phyloP scores from a whole-genome alignment of 37 sponge, comb jelly and placozoan genomes.

The Theonella swinhoei region DNA sequence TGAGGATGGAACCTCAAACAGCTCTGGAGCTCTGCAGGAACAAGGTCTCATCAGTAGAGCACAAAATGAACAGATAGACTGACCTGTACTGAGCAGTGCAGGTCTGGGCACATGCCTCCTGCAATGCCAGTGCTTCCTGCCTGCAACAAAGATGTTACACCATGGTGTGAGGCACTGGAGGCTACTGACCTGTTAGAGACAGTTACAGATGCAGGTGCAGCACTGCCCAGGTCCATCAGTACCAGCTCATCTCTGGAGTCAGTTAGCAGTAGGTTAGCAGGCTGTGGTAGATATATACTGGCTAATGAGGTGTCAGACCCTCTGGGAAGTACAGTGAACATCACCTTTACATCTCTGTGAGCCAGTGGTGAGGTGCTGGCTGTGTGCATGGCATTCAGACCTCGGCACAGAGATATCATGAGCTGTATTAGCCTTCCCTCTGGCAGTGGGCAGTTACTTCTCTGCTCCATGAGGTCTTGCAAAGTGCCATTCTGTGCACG shows the following conservation, averaged over 20 bases:
- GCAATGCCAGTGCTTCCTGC: slow-evolving; percentile 86
- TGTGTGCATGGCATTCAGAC: slow-evolving; percentile 72
- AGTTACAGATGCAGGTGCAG: slow-evolving; percentile 32
- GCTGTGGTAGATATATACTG: slow-evolving; percentile 32
- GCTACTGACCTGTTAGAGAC: slow-evolving; percentile 59
- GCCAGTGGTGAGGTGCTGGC: slow-evolving; percentile 53
- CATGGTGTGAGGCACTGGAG: background rate
- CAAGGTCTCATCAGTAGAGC: background rate
- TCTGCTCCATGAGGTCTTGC: slow-evolving; percentile 68
- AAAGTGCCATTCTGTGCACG: slow-evolving; percentile 73
- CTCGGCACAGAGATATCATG: slow-evolving; percentile 69
- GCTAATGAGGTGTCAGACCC: background rate
- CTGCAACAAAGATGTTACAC: slow-evolving; percentile 10
- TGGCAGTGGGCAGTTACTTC: slow-evolving; percentile 29
- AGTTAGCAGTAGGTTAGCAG: slow-evolving; percentile 79
- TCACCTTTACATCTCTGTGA: slow-evolving; percentile 90
- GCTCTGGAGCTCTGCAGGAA: slow-evolving; percentile 85
- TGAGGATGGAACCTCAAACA: slow-evolving; percentile 87
- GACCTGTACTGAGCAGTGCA: slow-evolving; percentile 87
- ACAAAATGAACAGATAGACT: background rate
- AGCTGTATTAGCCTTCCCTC: slow-evolving; percentile 62
- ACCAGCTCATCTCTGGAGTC: slow-evolving; percentile 61
- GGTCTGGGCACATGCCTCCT: slow-evolving; percentile 84
- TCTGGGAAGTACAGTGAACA: too few relatives aligned
- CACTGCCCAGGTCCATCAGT: slow-evolving; percentile 92